Base-by-base conservation (phyloP, 1,140 invertebrate genomes). In the Triops cancriformis region DNA sequence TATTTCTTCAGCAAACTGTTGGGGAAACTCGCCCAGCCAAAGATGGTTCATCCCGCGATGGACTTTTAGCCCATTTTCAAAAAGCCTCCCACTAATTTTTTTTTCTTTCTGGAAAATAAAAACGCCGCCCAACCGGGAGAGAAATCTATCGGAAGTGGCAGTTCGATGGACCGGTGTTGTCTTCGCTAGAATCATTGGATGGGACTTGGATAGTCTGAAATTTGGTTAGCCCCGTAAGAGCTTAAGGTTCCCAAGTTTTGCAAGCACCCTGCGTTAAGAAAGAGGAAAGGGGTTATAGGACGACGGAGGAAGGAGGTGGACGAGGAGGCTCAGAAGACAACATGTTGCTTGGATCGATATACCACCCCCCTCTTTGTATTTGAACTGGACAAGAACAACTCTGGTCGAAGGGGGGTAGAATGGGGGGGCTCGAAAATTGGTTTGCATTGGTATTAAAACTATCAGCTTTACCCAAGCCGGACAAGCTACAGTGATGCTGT, bases 341-440 rank as follows among this genome's bases (percentile, higher is more conserved):
- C 51, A 64, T 64, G 51, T 64, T 64, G 51, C 51, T 64, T 64
- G 51, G 51, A 64, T 64, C 51, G 51, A 64, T 64, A 64, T 7
- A 37, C 31, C 31, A 2, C 51, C 23, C 51, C n/a, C 51, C 51
- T 23, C 14, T 64, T 64, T 64, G 51, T 64, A 64, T 18, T 18
- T 18, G 51, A 64, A 64, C 51, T 11, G 51, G 51, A 23, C 51
- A n/a, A 18, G 45, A n/a, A 64, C 23, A n/a, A 14, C 14, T 64
- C 11, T 45, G 18, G 11, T 45, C 11, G 43, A 1, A 1, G 11
- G 18, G 1, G 11, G 11, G 6, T 12, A 2, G 43, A 45, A 45
- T n/a, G 31, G 31, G 31, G 31, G 31, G 31, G 2, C 31, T 37
- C 7, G 51, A 64, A 18, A 64, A 64, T 64, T 64, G 51, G 10